Base-by-base conservation (phyloP, 37 sponge, comb jelly and placozoan species). In the Axinella damicornis region DNA sequence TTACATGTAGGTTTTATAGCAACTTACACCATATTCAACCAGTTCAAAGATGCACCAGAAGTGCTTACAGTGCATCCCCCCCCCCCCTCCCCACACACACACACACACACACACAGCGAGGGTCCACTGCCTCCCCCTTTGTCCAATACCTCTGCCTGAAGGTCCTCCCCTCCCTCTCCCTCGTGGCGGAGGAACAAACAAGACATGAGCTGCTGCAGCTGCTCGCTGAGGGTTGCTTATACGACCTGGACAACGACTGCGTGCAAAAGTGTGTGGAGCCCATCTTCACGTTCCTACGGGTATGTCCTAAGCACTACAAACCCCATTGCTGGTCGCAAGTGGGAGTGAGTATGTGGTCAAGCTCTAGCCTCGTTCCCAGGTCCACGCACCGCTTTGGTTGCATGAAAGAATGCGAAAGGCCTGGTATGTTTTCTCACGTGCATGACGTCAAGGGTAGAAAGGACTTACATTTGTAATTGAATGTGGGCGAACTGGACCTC, bases 121-220 rank as follows among this genome's bases (percentile, higher is more conserved):
- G 85, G 28, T 81, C 78, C 17, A 53, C 52, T 34, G 76, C 80
- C 25, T 14, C 64, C 15, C 84, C 33, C 5, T 89, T 89, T 39
- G 55, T 83, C 11, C 57, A 65, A 58, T 89, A 83, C 70, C 38
- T 71, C 22, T 84, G 72, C n/a, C 21, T 31, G 30, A 46, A 74
- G 17, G 72, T 89, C 33, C 72, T 89, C 18, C 90, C 90, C 1
- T 27, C 30, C 16, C 55, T 89, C 24, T 40, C 84, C 19, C 20
- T 24, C 32, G 36, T 83, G 2, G 31, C 56, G 1, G 79, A 83
- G 28, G 74, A 82, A 16, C 81, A 88, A 37, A 67, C 66, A 0
- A 80, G 70, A 55, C 86, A 90, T 35, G 66, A 75, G 17, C 57
- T 82, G 0, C 36, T 85, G 22, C 82, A 81, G 30, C 71, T 91